Percentiles rank a stretch among this genome's conserved stretches.
These are phyloP conservation scores for Aptenodytes patagonicus DNA, from an alignment of 2,113 vertebrate species.

Conservation along the genomic window DNA sequence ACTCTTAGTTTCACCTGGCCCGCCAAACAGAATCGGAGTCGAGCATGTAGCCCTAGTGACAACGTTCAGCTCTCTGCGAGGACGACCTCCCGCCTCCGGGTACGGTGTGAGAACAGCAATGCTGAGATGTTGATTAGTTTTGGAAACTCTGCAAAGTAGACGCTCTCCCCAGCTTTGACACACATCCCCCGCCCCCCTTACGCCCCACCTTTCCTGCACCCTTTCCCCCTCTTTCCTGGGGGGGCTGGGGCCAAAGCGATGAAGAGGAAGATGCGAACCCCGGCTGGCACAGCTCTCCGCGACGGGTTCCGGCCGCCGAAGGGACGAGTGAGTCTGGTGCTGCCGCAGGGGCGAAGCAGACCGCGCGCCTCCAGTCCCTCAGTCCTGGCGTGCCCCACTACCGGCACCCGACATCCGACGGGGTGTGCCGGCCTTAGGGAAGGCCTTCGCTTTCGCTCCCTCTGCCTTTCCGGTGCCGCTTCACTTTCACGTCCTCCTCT, in stretches of 20 bases:
- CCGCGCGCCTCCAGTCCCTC: neutral
- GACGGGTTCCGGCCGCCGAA: neutral
- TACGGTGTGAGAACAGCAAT: slow-evolving; percentile 28
- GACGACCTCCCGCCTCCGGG: neutral
- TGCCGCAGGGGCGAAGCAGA: neutral
- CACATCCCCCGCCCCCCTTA: neutral
- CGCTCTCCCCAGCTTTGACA: neutral
- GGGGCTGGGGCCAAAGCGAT: slow-evolving; percentile 23
- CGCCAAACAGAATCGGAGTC: slow-evolving; percentile 13
- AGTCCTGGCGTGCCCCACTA: neutral
- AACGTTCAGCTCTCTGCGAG: neutral
- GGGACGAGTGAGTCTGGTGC: slow-evolving; percentile 29
- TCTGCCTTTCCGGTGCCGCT: slow-evolving; percentile 80
- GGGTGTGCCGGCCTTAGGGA: slow-evolving; percentile 47
- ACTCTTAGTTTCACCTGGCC: slow-evolving; percentile 59
- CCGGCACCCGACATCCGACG: neutral
- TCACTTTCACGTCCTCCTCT: slow-evolving; percentile 77
- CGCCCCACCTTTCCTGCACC: neutral
- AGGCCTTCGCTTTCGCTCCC: slow-evolving; percentile 73
- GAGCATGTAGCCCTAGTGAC: neutral
- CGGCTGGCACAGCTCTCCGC: neutral
- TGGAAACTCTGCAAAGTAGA: slow-evolving; percentile 36
- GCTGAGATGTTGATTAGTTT: slow-evolving; percentile 16
- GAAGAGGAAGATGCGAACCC: neutral
- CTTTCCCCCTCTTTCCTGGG: neutral